Conservation (phyloP, 1,140 invertebrate genomes). For the Temnothorax nylanderi region DNA sequence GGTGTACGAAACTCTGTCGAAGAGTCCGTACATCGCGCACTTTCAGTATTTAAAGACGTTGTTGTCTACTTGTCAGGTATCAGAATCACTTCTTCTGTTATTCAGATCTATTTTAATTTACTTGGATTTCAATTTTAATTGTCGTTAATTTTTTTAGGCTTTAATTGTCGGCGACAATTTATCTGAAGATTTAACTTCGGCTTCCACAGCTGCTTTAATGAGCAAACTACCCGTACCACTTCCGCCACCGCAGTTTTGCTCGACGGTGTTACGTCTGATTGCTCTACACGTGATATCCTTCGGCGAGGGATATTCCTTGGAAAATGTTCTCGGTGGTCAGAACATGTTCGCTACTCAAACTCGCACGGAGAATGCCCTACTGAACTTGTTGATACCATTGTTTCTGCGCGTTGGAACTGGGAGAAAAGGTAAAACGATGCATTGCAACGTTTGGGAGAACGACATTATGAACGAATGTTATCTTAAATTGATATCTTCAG, state of each 20-base stretch:
- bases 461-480: neutral
- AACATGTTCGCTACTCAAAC: conserved; percentile 95
- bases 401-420: conserved; percentile 97
- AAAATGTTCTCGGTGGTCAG: conserved; percentile 96
- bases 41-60: conserved; percentile 98
- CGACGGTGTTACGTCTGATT: conserved; percentile 97
- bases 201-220: conserved; percentile 92
- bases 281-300: conserved; percentile 94
- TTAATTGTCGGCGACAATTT: conserved; percentile 93
- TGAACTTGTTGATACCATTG: conserved; percentile 98
- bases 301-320: conserved; percentile 96
- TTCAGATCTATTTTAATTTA: neutral
- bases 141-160: conserved; percentile 85
- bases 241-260: conserved; percentile 96
- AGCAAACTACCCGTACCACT: conserved; percentile 89
- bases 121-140: conserved; percentile 12
- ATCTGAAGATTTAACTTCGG: conserved; percentile 87
- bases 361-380: conserved; percentile 97
- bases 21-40: conserved; percentile 98
- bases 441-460: no score
- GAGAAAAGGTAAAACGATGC: conserved; percentile 90
- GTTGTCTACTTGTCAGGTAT: conserved; percentile 91
- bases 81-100: neutral
- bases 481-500: conserved; percentile 85
- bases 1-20: conserved; percentile 96